Evolutionary conservation across 2,888 invertebrate genomes (phyloP).

Genomic region (Melanostoma scalare): DNA sequence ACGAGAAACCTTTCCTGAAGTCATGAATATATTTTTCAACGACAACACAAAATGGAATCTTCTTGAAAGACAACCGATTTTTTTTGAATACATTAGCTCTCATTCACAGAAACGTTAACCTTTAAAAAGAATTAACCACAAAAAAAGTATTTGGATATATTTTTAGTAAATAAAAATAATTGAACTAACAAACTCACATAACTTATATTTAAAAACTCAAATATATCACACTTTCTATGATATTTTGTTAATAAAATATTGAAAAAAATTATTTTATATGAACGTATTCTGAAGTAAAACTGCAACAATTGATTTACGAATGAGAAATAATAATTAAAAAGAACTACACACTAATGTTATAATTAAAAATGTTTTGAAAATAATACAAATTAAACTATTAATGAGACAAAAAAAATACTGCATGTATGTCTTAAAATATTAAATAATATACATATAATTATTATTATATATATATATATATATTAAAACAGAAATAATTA

Average conservation of each 20-base stretch:
- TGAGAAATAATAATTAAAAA: slow-evolving; percentile 44
- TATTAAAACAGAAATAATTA: slow-evolving; percentile 73
- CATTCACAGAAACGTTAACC: slow-evolving; percentile 6
- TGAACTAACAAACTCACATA: slow-evolving; percentile 23
- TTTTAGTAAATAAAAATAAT: slow-evolving; percentile 46
- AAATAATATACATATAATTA: slow-evolving; percentile 67
- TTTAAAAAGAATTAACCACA: slow-evolving; percentile 23
- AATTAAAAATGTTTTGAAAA: slow-evolving; percentile 34
- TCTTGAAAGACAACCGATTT: slow-evolving; percentile 20
- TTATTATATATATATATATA: slow-evolving; percentile 67
- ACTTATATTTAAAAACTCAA: slow-evolving; percentile 47
- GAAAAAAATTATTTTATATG: slow-evolving; percentile 67
- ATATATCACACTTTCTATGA: slow-evolving; percentile 10
- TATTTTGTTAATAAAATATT: slow-evolving; percentile 38
- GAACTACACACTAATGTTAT: slow-evolving; percentile 62
- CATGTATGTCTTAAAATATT: slow-evolving; percentile 75
- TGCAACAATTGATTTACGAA: slow-evolving; percentile 46
- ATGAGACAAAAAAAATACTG: slow-evolving; percentile 69
- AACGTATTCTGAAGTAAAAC: slow-evolving; percentile 49
- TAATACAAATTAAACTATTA: slow-evolving; percentile 53
- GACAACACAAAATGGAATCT: background rate
- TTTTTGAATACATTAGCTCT: slow-evolving; percentile 9
- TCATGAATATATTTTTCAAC: no score
- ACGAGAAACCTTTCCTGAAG: slow-evolving; percentile 14
- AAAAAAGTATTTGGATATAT: slow-evolving; percentile 44